Evolutionary conservation across 2,888 invertebrate genomes (phyloP).

Genomic region (Limnephilus lunatus): DNA sequence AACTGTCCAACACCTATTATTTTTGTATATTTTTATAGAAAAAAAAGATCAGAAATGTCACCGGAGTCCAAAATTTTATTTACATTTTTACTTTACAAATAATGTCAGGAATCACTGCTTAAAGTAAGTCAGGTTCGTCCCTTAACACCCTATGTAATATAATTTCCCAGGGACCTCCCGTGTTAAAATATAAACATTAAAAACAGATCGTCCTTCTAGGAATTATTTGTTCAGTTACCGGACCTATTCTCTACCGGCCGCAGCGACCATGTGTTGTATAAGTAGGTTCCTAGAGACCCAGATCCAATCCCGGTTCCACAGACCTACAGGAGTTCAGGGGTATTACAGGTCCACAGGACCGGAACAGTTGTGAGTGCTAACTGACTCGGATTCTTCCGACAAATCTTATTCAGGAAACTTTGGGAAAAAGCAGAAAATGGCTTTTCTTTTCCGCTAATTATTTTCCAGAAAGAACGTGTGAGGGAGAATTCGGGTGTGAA

Average conservation of each 20-base stretch:
- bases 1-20: no score
- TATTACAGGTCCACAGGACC: background rate
- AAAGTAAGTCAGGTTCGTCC: no score
- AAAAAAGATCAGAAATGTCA: no score
- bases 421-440: background rate
- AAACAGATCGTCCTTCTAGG: background rate
- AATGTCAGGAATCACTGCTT: no score
- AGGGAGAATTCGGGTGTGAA: background rate
- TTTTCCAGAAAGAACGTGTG: background rate
- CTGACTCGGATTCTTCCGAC: background rate
- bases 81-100: no score
- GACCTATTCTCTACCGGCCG: background rate
- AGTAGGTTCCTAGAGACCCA: background rate
- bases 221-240: background rate
- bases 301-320: background rate
- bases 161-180: no score
- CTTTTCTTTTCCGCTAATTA: background rate
- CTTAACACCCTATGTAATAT: no score
- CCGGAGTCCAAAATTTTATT: no score
- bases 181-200: no score
- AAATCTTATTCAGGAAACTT: background rate
- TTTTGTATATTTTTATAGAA: no score
- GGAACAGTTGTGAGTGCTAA: background rate
- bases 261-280: background rate
- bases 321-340: background rate